phyloP scores from a whole-genome alignment of 2,113 vertebrate genomes.

The Paedocypris sp. region DNA sequence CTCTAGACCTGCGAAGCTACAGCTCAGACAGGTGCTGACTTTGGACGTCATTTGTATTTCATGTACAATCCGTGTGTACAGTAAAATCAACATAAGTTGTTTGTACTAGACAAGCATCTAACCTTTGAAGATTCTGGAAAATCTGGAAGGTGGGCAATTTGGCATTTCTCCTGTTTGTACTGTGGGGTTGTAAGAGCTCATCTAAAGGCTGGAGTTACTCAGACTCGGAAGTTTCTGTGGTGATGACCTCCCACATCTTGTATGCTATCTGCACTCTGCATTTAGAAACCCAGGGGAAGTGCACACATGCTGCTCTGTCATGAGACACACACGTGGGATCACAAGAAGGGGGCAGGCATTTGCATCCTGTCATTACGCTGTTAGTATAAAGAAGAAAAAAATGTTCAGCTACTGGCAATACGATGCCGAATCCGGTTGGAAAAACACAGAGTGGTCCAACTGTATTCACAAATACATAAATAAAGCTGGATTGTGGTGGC shows the following conservation, averaged over 20 bases:
- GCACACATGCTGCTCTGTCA: slow-evolving; percentile 42
- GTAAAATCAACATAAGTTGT: too few relatives aligned
- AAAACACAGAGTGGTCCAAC: too few relatives aligned
- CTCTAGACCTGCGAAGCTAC: neutral
- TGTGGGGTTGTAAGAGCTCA: slow-evolving; percentile 23
- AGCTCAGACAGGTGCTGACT: neutral
- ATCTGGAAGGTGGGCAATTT: slow-evolving; percentile 24
- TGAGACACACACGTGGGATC: slow-evolving; percentile 53
- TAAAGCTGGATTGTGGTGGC: too few relatives aligned
- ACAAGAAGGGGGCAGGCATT: slow-evolving; percentile 17
- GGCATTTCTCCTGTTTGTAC: slow-evolving; percentile 22
- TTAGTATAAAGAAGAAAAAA: neutral
- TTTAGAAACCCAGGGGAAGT: slow-evolving; percentile 38
- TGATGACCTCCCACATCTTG: slow-evolving; percentile 35
- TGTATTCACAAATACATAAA: too few relatives aligned
- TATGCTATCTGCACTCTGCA: slow-evolving; percentile 21
- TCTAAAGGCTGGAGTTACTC: slow-evolving; percentile 22
- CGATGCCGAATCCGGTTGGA: too few relatives aligned
- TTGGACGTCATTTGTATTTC: neutral
- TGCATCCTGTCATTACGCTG: neutral
- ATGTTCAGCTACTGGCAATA: too few relatives aligned
- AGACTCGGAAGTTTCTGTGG: slow-evolving; percentile 43
- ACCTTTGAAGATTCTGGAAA: slow-evolving; percentile 33
- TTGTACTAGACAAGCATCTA: too few relatives aligned
- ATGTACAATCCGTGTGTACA: neutral